Evolutionary conservation across 2,797 vertebrate species (phyloP), one percentile per base, ranked within the genome.

Genomic region (Sarcoramphus papa): DNA sequence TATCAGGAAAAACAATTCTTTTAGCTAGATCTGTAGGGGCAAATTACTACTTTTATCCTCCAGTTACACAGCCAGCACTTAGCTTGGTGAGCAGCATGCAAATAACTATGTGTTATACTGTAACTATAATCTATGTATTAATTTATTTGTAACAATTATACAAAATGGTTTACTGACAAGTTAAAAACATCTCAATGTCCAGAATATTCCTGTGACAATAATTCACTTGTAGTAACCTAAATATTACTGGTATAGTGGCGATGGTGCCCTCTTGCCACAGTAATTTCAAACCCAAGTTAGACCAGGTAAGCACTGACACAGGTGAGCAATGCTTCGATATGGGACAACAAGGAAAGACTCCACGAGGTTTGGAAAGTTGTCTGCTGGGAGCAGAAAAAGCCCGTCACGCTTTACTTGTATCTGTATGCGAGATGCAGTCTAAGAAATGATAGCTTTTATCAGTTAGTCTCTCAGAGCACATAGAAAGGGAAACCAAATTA

Each of bases 21-120:
- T 91, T 45, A 56, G 17, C 22, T 60, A 53, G 31, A 53, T 41
- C 15, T 85, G 5, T 37, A 73, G 14, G 24, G 17, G 43, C 12
- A 95, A 92, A 95, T 93, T 60, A 79, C 53, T 47, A 41, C 60
- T 80, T 82, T 79, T 75, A 74, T 85, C 18, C 27, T 91, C 14
- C 47, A 70, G n/a, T 75, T 84, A 78, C 43, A 73, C 28, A 92
- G 45, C 25, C 43, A 93, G 70, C 27, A 75, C 74, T 85, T 69
- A 40, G 50, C 17, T n/a, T 48, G 14, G 62, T 20, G 12, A 64
- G 76, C 23, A 88, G 82, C 53, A 81, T 0, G 2, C 69, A 86
- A 84, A 72, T 17, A 91, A 67, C 47, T 27, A 12, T 6, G 23
- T 24, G 33, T 47, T 73, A 78, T 11, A 50, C 43, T 80, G 30